A percentile compares a stretch with the other conserved stretches of the same genome.
Evolutionary conservation across 1,140 invertebrate species (phyloP).

Genomic region (Saccostrea cuccullata): DNA sequence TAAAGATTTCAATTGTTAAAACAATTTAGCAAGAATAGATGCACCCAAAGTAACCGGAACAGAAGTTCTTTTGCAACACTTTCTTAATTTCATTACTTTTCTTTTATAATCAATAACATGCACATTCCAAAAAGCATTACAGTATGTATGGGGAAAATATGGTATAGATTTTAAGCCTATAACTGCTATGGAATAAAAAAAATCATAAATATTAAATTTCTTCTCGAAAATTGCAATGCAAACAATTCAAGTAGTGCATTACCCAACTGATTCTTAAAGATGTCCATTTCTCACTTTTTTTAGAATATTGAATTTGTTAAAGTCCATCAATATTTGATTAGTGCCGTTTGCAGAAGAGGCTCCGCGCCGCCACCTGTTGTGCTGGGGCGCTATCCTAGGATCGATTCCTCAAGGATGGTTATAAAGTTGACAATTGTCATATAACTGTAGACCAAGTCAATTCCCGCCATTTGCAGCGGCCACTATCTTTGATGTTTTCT

Average conservation of each 20-base stretch:
- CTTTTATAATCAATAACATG: background rate
- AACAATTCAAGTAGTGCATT: background rate
- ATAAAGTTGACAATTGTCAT: background rate
- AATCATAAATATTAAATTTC: slow-evolving; percentile 23
- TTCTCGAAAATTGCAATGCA: background rate
- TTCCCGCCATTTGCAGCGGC: background rate
- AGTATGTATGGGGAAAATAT: background rate
- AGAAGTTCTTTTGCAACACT: background rate
- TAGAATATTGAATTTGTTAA: slow-evolving; percentile 1
- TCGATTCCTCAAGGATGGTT: background rate
- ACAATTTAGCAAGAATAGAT: no score
- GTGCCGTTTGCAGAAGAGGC: slow-evolving; percentile 11
- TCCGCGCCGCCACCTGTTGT: slow-evolving; percentile 17
- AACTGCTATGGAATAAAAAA: background rate
- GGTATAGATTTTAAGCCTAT: background rate
- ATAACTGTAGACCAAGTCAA: background rate
- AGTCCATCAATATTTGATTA: slow-evolving; percentile 29
- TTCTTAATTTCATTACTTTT: background rate
- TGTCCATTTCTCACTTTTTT: slow-evolving; percentile 8
- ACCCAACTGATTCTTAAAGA: background rate
- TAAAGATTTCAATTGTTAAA: no score
- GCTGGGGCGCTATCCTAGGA: background rate
- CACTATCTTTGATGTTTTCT: slow-evolving; percentile 12
- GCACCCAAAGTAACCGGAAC: no score
- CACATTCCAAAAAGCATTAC: background rate